Evolutionary conservation across 1,140 invertebrate genomes (phyloP), one percentile per base, ranked within the genome.

Genomic region (Samia ricini): DNA sequence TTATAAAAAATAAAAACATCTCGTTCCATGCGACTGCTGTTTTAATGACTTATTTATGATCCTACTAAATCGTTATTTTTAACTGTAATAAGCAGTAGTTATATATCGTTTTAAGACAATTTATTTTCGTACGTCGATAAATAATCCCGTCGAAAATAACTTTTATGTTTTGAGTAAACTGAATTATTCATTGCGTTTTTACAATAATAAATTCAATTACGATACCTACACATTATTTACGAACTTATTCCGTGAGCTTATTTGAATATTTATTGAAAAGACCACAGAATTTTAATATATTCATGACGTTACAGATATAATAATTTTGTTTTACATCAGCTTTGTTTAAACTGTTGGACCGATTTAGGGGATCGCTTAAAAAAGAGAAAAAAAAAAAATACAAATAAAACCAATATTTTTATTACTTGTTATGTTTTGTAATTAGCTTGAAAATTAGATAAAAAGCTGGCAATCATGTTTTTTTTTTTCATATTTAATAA

Each of bases 121-220:
- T 42, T 42, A 42, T 10, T 42, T 8, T 42, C 10, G 10, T 12
- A 42, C 33, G 7, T 3, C 33, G 1, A 42, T 42, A 42, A 42
- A 42, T 42, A 42, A 42, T 12, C 1, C 15, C n/a, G 33, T 42
- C 7, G 7, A 7, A n/a, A n/a, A 42, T 42, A 42, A 42, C 12
- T 42, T 42, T 42, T 42, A 42, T 42, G n/a, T 42, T 42, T 42
- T 4, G 10, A 42, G 33, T 42, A 42, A 42, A 42, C 33, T 42
- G 33, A 42, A 42, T 42, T 42, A 42, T 42, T 42, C 33, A 42
- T 42, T 42, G 33, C 33, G 33, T 42, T 15, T 15, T 10, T 26
- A 42, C n/a, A n/a, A n/a, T n/a, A n/a, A n/a, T n/a, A 42, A 42
- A 42, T 42, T 42, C 33, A 42, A 42, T 42, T 42, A 42, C n/a